phyloP scores from a whole-genome alignment of 1,140 invertebrate species.

The Cyclargus thomasi region DNA sequence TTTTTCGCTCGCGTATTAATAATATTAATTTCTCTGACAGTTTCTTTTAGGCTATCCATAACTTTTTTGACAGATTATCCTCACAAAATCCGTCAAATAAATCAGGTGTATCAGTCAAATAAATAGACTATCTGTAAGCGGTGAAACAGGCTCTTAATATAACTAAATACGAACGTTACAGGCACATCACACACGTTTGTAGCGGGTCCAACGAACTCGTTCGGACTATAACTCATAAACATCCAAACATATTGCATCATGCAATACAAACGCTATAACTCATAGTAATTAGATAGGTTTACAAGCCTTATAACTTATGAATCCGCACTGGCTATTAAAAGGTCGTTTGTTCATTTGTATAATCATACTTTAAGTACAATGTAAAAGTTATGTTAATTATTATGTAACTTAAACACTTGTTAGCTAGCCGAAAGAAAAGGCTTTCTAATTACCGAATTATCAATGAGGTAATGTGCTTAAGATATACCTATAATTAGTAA shows the following conservation, averaged over 20 bases:
- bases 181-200: too few species aligned
- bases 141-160: too few species aligned
- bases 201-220: neutral
- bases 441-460: neutral
- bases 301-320: neutral
- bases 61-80: too few species aligned
- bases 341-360: neutral
- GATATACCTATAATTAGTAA: too few species aligned
- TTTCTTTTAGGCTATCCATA: too few species aligned
- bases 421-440: neutral
- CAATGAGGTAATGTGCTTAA: neutral
- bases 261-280: neutral
- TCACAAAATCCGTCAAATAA: too few species aligned
- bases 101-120: too few species aligned
- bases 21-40: too few species aligned
- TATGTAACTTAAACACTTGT: neutral
- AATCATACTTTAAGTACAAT: neutral
- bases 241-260: conserved; percentile 3
- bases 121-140: too few species aligned
- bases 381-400: neutral
- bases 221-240: neutral
- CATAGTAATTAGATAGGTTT: neutral
- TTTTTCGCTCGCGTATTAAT: too few species aligned
- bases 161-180: too few species aligned
- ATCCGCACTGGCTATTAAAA: neutral